Evolutionary conservation across 1,140 invertebrate genomes (phyloP).

Genomic region (Heliothis subflexa): DNA sequence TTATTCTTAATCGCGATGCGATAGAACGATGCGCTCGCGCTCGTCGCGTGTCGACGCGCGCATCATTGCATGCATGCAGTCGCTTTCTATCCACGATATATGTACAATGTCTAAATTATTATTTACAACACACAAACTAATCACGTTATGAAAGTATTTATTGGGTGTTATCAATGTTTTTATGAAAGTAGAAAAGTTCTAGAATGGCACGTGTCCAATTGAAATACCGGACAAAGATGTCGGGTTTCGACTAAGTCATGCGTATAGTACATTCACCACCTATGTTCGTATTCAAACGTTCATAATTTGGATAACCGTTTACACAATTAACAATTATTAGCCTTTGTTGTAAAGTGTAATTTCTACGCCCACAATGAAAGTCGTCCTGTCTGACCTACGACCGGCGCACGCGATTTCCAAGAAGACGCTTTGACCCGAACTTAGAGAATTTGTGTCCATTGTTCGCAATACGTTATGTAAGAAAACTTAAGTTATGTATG

Average conservation of each 20-base stretch:
- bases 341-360: conserved; percentile 28
- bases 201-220: conserved; percentile 5
- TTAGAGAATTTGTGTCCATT: conserved; percentile 19
- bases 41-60: conserved; percentile 33
- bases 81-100: conserved; percentile 34
- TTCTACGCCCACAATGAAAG: conserved; percentile 36
- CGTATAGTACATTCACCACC: conserved; percentile 21
- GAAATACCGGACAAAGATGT: conserved; percentile 24
- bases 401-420: not conserved
- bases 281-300: conserved; percentile 10
- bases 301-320: not conserved
- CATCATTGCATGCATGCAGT: conserved; percentile 20
- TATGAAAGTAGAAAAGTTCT: conserved; percentile 11
- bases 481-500: not conserved
- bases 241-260: conserved; percentile 37
- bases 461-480: not conserved
- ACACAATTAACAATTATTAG: conserved; percentile 10
- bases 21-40: conserved; percentile 15
- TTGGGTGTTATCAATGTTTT: conserved; percentile 1
- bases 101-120: conserved; percentile 5
- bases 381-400: conserved; percentile 33
- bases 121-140: conserved; percentile 4
- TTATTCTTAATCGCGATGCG: conserved; percentile 38
- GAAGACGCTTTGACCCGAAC: not conserved
- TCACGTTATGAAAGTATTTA: conserved; percentile 15